Conservation (phyloP, 2,113 vertebrate genomes). For the Eulemur rufifrons region DNA sequence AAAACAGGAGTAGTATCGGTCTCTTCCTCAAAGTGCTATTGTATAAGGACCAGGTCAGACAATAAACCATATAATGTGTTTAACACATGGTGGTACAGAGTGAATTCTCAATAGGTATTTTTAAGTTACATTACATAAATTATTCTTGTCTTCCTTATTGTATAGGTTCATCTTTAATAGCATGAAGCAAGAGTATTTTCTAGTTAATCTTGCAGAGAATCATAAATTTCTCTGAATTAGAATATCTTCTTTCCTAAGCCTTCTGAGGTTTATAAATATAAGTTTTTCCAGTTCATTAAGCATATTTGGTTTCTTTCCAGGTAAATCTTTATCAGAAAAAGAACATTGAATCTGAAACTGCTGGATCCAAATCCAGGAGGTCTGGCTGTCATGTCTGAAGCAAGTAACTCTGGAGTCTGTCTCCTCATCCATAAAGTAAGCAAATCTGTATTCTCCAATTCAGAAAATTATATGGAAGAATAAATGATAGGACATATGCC, state of each 20-base stretch:
- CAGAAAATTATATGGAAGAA: not conserved
- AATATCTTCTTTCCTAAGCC: not conserved
- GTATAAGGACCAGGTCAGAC: not conserved
- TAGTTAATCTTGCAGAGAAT: not conserved
- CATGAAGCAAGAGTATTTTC: not conserved
- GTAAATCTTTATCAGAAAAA: not conserved
- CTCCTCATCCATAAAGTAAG: not conserved
- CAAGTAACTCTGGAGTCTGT: not conserved
- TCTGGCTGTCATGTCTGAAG: not conserved
- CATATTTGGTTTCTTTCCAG: not conserved
- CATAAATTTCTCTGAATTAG: not conserved
- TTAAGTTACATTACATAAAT: not conserved
- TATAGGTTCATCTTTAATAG: not conserved
- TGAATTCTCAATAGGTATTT: not conserved
- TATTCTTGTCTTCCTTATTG: not conserved
- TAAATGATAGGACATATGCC: not conserved
- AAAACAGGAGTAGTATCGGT: not conserved
- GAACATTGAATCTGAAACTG: not conserved
- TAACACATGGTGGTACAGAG: not conserved
- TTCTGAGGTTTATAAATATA: not conserved
- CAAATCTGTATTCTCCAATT: not conserved
- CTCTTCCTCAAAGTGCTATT: not conserved
- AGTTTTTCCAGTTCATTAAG: not conserved
- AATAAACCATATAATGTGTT: not conserved
- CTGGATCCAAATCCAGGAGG: not conserved